Evolutionary conservation across 2,888 invertebrate species (phyloP).

Genomic region (Ypsolopha sequella): DNA sequence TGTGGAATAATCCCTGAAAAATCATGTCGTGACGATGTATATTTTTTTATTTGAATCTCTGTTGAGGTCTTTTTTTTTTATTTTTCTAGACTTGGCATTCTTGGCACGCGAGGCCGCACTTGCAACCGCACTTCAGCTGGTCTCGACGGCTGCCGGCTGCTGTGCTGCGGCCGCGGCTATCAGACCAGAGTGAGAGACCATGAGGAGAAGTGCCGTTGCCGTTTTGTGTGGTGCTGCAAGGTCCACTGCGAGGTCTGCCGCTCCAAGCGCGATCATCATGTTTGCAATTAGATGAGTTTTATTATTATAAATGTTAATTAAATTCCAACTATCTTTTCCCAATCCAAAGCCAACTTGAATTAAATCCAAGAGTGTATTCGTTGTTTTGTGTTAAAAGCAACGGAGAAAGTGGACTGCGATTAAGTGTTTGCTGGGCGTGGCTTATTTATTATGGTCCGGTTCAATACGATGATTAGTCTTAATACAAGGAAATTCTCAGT

Average conservation of each 20-base stretch:
- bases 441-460: no score
- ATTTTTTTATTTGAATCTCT: not conserved
- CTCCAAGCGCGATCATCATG: constrained; percentile 84
- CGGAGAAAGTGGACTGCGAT: no score
- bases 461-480: no score
- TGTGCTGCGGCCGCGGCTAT: constrained; percentile 92
- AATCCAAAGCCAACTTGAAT: not conserved
- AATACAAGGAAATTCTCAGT: no score
- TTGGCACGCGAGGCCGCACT: constrained; percentile 84
- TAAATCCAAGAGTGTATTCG: not conserved
- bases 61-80: constrained; percentile 1
- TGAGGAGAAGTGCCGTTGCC: constrained; percentile 89
- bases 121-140: constrained; percentile 90
- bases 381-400: not conserved
- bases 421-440: no score
- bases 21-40: no score
- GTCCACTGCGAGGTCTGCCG: constrained; percentile 88
- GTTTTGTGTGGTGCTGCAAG: constrained; percentile 92
- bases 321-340: not conserved
- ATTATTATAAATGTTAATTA: no score
- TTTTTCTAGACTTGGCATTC: constrained; percentile 77
- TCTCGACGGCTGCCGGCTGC: constrained; percentile 86
- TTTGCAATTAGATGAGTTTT: constrained; percentile 76
- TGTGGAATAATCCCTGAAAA: no score
- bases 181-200: constrained; percentile 86